Base-by-base conservation (phyloP, 2,797 vertebrate genomes). In the Arnoldichthys spilopterus region DNA sequence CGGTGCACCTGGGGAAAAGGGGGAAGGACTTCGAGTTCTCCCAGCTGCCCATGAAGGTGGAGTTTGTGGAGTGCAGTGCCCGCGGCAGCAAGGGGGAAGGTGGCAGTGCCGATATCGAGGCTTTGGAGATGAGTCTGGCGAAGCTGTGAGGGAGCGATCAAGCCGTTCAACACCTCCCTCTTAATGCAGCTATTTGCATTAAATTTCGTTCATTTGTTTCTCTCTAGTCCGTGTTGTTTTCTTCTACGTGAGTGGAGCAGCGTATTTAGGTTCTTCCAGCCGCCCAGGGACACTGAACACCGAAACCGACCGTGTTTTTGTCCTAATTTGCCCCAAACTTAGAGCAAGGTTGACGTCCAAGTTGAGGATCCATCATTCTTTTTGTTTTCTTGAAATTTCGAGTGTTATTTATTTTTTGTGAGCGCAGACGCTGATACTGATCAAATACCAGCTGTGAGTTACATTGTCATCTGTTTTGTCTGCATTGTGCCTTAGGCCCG, bases 11-110 rank as follows among this genome's bases (percentile, higher is more conserved):
- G 83, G 98, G 98, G 1, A 98, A 93, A 90, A 98, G 96, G 86
- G 97, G 97, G 82, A 98, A 96, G 85, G 97, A 99, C 71, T 99
- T 99, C 1, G 97, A 98, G 66, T 99, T 99, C 89, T 96, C 95
- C 74, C 97, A 99, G 88, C 86, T 98, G 80, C 90, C 96, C 16
- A 85, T 96, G 91, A 96, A 91, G 83, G 96, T 99, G 89, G 96
- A 99, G 85, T 98, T 99, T 4, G 75, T 98, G 74, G 98, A 99
- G 91, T 98, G 97, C 87, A 99, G 96, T 0, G 95, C 96, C 75
- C 93, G 94, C 1, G 94, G 96, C 54, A 91, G 80, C 76, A 95
- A 95, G 80, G 95, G 93, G 2, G 95, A 96, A 12, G 87, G 94
- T 0, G 92, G 92, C 5, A 88, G 91, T 0, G 95, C 93, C 0